Conservation (phyloP, 2,113 vertebrate genomes). For the Tragelaphus buxtoni region DNA sequence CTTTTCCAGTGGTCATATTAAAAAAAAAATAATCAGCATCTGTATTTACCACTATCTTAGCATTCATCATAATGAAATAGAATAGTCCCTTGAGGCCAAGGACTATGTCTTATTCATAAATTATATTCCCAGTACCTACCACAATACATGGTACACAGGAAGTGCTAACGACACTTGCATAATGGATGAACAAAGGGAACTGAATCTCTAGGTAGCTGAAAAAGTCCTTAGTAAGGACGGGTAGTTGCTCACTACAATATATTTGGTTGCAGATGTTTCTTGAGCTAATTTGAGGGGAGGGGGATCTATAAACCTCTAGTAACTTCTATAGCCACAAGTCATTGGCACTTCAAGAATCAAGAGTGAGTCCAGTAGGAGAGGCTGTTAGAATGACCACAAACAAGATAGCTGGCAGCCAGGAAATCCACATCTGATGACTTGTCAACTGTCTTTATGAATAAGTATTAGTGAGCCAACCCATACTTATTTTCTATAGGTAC, state of each 20-base stretch:
- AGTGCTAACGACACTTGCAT: not conserved
- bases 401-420: not conserved
- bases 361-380: not conserved
- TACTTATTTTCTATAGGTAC: not conserved
- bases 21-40: not conserved
- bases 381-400: not conserved
- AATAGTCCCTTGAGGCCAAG: not conserved
- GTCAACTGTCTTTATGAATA: not conserved
- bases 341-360: not conserved
- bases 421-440: not conserved
- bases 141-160: not conserved
- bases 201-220: not conserved
- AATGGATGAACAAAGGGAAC: not conserved
- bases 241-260: not conserved
- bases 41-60: not conserved
- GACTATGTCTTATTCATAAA: not conserved
- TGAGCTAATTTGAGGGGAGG: not conserved
- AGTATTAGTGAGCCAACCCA: not conserved
- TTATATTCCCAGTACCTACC: not conserved
- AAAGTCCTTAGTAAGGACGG: not conserved
- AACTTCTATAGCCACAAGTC: not conserved
- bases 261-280: not conserved
- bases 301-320: not conserved
- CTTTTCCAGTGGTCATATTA: not conserved
- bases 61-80: not conserved